phyloP scores from a whole-genome alignment of 2,113 vertebrate species.

The Menidia beryllina region DNA sequence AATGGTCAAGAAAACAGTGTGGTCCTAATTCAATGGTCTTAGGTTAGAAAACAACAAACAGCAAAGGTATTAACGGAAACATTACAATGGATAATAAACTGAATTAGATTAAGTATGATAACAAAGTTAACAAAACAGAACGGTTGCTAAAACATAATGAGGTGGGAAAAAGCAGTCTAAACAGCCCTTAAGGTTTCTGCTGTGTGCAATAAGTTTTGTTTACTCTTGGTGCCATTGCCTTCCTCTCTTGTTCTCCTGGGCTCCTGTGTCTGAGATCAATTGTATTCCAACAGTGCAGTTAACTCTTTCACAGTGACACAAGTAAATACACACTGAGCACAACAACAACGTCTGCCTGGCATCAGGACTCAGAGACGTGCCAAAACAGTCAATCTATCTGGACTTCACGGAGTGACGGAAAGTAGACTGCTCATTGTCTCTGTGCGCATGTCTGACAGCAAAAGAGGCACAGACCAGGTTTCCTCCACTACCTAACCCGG shows the following conservation, averaged over 20 bases:
- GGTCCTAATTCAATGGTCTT: constrained; percentile 19
- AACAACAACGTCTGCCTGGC: constrained; percentile 41
- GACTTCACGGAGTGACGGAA: constrained; percentile 48
- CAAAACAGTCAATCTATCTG: constrained; percentile 63
- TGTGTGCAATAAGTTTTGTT: constrained; percentile 29
- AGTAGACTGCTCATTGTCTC: constrained; percentile 18
- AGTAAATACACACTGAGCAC: constrained; percentile 6
- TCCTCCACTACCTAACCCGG: constrained; percentile 2
- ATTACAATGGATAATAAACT: constrained; percentile 13
- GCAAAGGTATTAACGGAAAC: constrained; percentile 11
- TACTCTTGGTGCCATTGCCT: constrained; percentile 14
- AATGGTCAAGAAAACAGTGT: constrained; percentile 19
- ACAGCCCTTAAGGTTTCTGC: not conserved
- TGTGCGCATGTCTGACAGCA: constrained; percentile 7
- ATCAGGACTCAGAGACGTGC: constrained; percentile 25
- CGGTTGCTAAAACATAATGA: too few relatives aligned
- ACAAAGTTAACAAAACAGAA: not conserved
- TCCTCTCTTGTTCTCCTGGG: constrained; percentile 24
- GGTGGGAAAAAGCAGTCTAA: not conserved
- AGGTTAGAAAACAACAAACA: constrained; percentile 12
- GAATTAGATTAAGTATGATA: constrained; percentile 16
- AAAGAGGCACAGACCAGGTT: not conserved
- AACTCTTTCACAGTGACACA: constrained; percentile 25
- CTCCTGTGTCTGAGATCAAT: constrained; percentile 56
- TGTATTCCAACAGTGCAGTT: constrained; percentile 29